Evolutionary conservation across 2,113 vertebrate genomes (phyloP).

Genomic region (Serilophus lunatus): DNA sequence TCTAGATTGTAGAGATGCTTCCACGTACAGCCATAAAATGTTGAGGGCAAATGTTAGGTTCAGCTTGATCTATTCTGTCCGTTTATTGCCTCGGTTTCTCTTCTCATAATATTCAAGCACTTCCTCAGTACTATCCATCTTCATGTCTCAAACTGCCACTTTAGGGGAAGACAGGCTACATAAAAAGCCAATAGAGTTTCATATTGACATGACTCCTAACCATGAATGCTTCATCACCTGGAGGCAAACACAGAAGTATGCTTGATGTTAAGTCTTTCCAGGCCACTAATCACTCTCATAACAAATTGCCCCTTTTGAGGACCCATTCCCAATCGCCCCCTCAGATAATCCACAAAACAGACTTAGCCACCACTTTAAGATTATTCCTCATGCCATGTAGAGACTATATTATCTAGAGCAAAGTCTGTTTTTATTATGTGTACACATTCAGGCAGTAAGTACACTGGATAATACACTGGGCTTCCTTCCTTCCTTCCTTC

Average conservation of each 20-base stretch:
- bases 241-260: neutral
- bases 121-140: neutral
- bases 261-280: neutral
- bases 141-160: neutral
- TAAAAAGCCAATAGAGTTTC: neutral
- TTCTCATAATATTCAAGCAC: neutral
- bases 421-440: neutral
- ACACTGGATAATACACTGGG: neutral
- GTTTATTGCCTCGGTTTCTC: neutral
- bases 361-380: neutral
- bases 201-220: neutral
- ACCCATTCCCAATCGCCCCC: neutral
- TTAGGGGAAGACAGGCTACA: neutral
- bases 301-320: neutral
- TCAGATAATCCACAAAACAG: neutral
- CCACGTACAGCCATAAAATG: neutral
- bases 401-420: neutral
- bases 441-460: neutral
- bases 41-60: neutral
- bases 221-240: neutral
- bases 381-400: fast-evolving
- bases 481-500: neutral
- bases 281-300: neutral
- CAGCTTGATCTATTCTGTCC: neutral
- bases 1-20: neutral